A percentile compares a stretch with the other conserved stretches of the same genome.
Evolutionary conservation across 2,888 invertebrate species (phyloP).

Genomic region (Gortyna flavago): DNA sequence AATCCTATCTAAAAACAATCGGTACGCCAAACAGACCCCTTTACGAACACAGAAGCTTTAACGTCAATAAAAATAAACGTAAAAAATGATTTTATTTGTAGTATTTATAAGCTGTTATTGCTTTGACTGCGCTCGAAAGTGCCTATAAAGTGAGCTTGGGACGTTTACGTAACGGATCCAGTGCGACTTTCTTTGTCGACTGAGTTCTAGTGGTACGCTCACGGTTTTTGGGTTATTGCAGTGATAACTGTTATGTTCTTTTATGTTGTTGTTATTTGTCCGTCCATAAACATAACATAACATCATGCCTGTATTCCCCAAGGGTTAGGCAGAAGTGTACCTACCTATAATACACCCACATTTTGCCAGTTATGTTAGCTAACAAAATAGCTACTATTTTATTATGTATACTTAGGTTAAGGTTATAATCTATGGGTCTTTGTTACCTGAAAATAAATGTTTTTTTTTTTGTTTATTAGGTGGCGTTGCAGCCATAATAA

Average conservation of each 20-base stretch:
- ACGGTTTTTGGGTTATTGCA: constrained; percentile 16
- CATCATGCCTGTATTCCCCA: not conserved
- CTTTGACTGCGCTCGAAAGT: constrained; percentile 55
- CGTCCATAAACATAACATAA: not conserved
- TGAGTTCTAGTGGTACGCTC: constrained; percentile 20
- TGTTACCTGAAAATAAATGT: too few relatives aligned
- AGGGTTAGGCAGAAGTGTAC: too few relatives aligned
- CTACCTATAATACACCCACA: too few relatives aligned
- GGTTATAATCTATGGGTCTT: too few relatives aligned
- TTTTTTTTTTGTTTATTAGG: too few relatives aligned
- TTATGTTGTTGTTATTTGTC: not conserved
- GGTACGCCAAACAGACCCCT: constrained; percentile 33
- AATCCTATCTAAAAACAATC: constrained; percentile 56
- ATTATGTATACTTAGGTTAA: too few relatives aligned
- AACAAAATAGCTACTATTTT: too few relatives aligned
- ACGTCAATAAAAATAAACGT: constrained; percentile 61
- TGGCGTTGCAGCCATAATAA: not conserved
- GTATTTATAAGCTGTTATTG: constrained; percentile 65
- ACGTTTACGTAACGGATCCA: constrained; percentile 59
- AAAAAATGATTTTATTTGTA: constrained; percentile 63
- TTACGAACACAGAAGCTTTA: constrained; percentile 61
- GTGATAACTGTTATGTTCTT: constrained; percentile 19
- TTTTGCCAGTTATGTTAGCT: not conserved
- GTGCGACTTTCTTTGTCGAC: constrained; percentile 29
- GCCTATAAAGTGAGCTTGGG: constrained; percentile 53